A percentile compares a stretch with the other conserved stretches of the same genome.
These are phyloP conservation scores for Heteromyza rotundicornis DNA, from an alignment of 2,888 invertebrate genomes.

Conservation along the genomic window DNA sequence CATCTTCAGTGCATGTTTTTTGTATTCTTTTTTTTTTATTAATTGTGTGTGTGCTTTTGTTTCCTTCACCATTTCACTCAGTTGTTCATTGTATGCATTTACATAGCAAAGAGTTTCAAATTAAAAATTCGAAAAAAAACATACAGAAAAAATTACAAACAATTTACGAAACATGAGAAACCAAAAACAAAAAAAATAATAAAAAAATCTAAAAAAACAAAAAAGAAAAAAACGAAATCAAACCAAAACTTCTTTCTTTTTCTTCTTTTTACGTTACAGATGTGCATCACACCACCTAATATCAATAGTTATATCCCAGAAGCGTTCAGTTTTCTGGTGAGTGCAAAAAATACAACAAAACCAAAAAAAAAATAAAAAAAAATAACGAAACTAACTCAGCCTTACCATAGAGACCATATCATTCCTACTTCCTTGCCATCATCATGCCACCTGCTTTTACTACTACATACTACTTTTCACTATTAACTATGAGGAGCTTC, in stretches of 20 bases:
- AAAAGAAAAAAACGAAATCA: constrained; percentile 5
- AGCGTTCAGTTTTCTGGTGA: constrained; percentile 59
- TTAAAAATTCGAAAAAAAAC: constrained; percentile 7
- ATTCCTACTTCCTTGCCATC: not conserved
- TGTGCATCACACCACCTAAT: constrained; percentile 58
- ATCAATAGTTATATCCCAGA: constrained; percentile 59
- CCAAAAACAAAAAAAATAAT: constrained; percentile 12
- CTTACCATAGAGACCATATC: not conserved
- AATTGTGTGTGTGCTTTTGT: constrained; percentile 5
- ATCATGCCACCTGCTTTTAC: not conserved
- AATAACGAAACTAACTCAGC: not conserved
- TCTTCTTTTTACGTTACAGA: constrained; percentile 44
- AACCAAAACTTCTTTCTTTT: constrained; percentile 16
- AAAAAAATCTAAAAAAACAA: constrained; percentile 28
- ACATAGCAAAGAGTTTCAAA: constrained; percentile 25
- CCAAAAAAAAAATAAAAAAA: no score
- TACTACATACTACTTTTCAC: not conserved
- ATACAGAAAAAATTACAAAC: constrained; percentile 3
- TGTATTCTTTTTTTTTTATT: not conserved
- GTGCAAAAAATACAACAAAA: constrained; percentile 32
- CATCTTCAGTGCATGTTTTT: not conserved
- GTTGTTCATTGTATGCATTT: constrained; percentile 14
- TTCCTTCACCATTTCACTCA: no score
- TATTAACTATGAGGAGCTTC: not conserved
- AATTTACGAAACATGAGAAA: no score